Percentiles rank a stretch among this genome's conserved stretches.
Evolutionary conservation across 2,113 vertebrate species (phyloP).

Genomic region (Podilymbus podiceps): DNA sequence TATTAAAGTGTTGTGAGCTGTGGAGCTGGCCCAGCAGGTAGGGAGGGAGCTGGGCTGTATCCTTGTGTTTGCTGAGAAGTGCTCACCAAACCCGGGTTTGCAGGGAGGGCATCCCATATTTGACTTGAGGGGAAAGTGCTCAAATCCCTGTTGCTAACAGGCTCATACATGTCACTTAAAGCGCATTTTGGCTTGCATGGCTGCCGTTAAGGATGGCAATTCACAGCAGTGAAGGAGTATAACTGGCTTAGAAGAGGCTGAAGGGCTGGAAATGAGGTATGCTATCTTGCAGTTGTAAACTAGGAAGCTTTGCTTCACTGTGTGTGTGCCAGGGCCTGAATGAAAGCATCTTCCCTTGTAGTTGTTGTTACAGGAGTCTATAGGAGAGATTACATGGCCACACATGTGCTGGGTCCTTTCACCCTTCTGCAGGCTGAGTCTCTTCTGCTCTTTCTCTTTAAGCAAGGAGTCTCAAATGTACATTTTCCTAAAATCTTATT

Average conservation of each 20-base stretch:
- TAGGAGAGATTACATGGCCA: accelerated
- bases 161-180: background rate
- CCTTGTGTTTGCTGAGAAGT: background rate
- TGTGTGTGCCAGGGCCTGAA: background rate
- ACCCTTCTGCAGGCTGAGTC: background rate
- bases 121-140: background rate
- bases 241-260: background rate
- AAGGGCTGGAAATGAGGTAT: background rate
- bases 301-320: background rate
- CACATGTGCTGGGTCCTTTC: background rate
- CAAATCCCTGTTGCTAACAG: background rate
- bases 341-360: background rate
- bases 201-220: background rate
- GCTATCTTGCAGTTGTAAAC: background rate
- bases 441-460: background rate
- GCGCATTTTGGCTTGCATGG: background rate
- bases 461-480: background rate
- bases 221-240: background rate
- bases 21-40: background rate
- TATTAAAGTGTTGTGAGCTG: background rate
- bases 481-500: background rate
- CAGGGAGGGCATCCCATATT: background rate
- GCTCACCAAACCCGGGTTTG: background rate
- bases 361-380: background rate
- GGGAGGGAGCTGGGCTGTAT: background rate